Conservation (phyloP, 2,888 invertebrate species). For the Nomada ruficornis region DNA sequence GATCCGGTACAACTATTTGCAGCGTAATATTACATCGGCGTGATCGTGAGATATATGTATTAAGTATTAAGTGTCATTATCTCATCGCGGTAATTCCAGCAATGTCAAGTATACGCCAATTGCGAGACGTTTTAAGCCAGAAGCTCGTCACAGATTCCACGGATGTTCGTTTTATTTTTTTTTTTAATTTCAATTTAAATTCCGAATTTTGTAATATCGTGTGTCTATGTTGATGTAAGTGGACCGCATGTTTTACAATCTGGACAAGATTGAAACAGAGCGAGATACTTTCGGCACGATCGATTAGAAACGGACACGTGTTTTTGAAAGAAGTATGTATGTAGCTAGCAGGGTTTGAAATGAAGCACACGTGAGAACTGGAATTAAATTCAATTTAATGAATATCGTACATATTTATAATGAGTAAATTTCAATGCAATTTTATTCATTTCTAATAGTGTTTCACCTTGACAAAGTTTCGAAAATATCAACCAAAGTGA, state of each 20-base stretch:
- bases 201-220: no score
- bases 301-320: background rate
- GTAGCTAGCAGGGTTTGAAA: background rate
- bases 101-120: background rate
- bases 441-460: background rate
- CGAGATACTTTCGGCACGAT: background rate
- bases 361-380: background rate
- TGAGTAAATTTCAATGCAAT: background rate
- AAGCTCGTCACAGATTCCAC: no score
- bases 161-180: background rate
- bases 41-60: background rate
- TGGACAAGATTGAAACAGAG: background rate
- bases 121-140: background rate
- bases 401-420: background rate
- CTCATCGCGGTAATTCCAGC: conserved; percentile 8
- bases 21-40: background rate
- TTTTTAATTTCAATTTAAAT: no score
- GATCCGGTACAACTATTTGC: conserved; percentile 1
- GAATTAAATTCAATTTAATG: background rate
- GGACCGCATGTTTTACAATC: no score
- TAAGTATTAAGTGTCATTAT: conserved; percentile 12
- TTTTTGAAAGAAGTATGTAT: background rate
- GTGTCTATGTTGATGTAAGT: no score
- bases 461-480: no score
- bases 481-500: no score